Conservation (phyloP, 2,797 vertebrate species). For the Acanthurus lineatus region DNA sequence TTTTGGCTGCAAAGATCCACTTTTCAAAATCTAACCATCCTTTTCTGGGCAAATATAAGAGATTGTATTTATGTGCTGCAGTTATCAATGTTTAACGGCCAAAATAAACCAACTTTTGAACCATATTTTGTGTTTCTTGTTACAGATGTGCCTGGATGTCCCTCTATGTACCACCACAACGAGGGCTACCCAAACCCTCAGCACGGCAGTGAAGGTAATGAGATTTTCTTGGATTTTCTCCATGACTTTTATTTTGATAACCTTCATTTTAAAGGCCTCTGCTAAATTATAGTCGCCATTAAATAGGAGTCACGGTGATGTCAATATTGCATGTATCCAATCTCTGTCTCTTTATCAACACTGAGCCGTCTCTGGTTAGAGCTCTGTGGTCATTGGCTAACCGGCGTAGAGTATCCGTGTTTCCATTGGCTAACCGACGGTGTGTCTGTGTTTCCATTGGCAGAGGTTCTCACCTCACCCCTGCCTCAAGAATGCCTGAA, state of each 20-base stretch:
- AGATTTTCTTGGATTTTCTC: background rate
- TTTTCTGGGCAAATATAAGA: too few relatives aligned
- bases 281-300: background rate
- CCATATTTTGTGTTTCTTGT: slow-evolving; percentile 25
- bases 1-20: too few relatives aligned
- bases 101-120: background rate
- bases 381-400: slow-evolving; percentile 83
- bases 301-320: background rate
- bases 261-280: background rate
- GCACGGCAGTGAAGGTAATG: slow-evolving; percentile 85
- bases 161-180: slow-evolving; percentile 89
- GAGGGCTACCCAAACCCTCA: slow-evolving; percentile 88
- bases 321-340: slow-evolving; percentile 3
- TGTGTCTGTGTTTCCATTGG: slow-evolving; percentile 84
- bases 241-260: background rate
- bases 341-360: slow-evolving; percentile 61
- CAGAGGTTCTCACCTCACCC: slow-evolving; percentile 74
- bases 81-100: background rate
- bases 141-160: slow-evolving; percentile 91
- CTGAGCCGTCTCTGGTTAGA: slow-evolving; percentile 57
- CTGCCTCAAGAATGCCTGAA: slow-evolving; percentile 82
- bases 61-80: background rate
- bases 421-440: slow-evolving; percentile 80
- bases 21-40: too few relatives aligned
- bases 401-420: slow-evolving; percentile 72